Conservation (phyloP, 2,113 vertebrate species). For the Cairina moschata region DNA sequence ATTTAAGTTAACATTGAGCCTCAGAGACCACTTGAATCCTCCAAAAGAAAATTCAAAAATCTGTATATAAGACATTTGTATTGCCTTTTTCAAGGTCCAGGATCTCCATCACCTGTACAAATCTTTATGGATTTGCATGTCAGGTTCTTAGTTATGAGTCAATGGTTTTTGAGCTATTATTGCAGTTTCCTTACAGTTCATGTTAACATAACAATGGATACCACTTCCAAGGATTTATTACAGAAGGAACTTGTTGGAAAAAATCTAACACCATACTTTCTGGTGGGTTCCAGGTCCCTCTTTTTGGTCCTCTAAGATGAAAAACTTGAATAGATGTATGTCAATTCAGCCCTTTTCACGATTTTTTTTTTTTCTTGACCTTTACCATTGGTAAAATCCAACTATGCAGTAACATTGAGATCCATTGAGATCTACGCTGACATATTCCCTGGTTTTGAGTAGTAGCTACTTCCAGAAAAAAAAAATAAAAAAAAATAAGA, state of each 20-base stretch:
- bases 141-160: not conserved
- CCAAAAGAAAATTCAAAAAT: not conserved
- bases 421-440: not conserved
- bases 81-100: not conserved
- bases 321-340: not conserved
- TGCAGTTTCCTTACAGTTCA: not conserved
- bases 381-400: not conserved
- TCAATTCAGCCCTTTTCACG: not conserved
- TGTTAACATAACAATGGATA: not conserved
- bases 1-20: not conserved
- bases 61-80: not conserved
- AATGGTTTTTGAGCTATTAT: not conserved
- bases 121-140: not conserved
- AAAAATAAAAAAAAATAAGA: not conserved
- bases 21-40: not conserved
- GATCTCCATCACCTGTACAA: rapidly evolving
- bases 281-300: not conserved
- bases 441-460: not conserved
- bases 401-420: not conserved
- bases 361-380: not conserved
- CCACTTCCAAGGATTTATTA: not conserved
- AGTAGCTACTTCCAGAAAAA: not conserved
- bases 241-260: not conserved
- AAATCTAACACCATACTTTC: not conserved
- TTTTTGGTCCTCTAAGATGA: not conserved